Base-by-base conservation (phyloP, 2,797 vertebrate species). In the Heterohyrax brucei region DNA sequence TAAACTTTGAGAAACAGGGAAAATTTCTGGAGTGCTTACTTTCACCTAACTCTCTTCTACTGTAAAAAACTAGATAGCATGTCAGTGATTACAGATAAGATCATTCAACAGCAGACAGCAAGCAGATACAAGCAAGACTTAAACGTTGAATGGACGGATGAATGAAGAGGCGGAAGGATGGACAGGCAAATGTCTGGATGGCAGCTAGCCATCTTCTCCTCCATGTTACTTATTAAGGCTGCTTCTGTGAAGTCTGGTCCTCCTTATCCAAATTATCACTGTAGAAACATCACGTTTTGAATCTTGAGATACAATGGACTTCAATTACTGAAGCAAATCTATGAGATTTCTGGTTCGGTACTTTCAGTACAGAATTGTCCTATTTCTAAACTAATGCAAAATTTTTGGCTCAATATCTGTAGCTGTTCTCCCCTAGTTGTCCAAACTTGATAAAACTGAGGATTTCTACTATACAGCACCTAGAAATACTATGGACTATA, bases 371-470 rank as follows among this genome's bases (percentile, higher is more conserved):
- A 1, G 5, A 0, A 56, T 5, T 91, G n/a, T 78, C 68, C 72
- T 39, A 83, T 91, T 68, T 0, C 89, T 90, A 59, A 87, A n/a
- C 78, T 80, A 94, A 94, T 87, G 19, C 56, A 95, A 68, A 95
- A 22, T 26, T 96, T 96, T 87, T 81, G 18, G 0, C 19, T 95
- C 76, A 96, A 75, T 83, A 94, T 88, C 44, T 92, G 48, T 87
- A 91, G 24, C 2, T 9, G 4, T 81, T 94, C 95, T 94, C 46
- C 50, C 46, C 80, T 96, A 96, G 82, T 22, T 92, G 66, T 21
- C 83, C 89, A 96, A 96, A 89, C 44, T 72, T 72, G 93, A 80
- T 82, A 78, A 87, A 64, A 96, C 68, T 79, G 90, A 84, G 30
- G 28, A 14, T 87, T 96, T 94, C 50, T 70, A 48, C 78, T 72